Conservation (phyloP, 2,797 vertebrate genomes). For the Taenioides sp. region DNA sequence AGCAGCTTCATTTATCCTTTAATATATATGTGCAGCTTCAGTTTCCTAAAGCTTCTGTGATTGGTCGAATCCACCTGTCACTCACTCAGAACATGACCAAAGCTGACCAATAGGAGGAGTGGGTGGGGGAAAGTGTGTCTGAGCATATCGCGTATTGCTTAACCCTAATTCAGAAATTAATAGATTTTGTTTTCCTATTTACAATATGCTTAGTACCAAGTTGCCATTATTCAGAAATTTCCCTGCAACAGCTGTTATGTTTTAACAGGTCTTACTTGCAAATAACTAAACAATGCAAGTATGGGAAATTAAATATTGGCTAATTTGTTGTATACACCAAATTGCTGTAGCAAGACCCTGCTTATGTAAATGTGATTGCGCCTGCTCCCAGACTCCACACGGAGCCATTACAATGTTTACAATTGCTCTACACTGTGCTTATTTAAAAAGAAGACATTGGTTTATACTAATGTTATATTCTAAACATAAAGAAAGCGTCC, state of each 20-base stretch:
- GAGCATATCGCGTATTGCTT: not conserved
- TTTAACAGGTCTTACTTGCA: constrained; percentile 2
- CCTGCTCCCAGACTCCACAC: constrained; percentile 6
- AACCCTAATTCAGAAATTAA: not conserved
- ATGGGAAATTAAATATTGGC: constrained; percentile 1
- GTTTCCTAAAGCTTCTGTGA: not conserved
- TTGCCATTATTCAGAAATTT: not conserved
- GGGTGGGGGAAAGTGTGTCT: not conserved
- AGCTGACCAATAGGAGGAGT: not conserved
- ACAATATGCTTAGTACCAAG: not conserved
- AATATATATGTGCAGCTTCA: too few species aligned
- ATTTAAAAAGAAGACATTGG: not conserved
- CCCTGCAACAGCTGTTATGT: not conserved
- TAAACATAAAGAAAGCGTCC: not conserved
- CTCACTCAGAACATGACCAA: not conserved
- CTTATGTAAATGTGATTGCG: constrained; percentile 11
- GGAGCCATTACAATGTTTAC: not conserved
- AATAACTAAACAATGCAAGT: not conserved
- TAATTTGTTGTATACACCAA: not conserved
- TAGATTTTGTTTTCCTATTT: not conserved
- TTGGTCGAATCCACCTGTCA: not conserved
- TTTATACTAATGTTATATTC: not conserved
- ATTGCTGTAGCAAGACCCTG: not conserved
- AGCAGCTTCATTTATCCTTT: too few species aligned
- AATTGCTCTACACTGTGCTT: not conserved